Conservation (phyloP, 1,140 invertebrate species). For the Calephelis virginiensis region DNA sequence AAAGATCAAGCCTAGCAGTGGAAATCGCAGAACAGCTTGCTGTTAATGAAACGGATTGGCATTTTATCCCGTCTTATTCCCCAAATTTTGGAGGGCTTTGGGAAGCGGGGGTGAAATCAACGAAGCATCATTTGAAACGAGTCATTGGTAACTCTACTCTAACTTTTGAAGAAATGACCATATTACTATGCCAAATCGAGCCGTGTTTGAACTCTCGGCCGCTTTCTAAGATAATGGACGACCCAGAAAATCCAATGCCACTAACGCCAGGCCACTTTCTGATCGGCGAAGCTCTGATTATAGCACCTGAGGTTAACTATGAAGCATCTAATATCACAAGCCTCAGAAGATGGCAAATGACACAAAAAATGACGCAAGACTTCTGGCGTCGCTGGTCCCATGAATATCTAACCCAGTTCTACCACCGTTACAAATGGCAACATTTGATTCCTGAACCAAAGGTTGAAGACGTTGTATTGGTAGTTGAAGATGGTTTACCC, state of each 20-base stretch:
- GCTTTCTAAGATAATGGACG: neutral
- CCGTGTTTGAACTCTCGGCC: neutral
- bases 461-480: too few species aligned
- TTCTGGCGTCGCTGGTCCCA: too few species aligned
- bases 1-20: neutral
- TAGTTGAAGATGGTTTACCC: too few species aligned
- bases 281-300: too few species aligned
- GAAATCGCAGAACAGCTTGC: neutral
- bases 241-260: slow-evolving; percentile 9
- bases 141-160: neutral
- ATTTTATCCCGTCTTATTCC: neutral
- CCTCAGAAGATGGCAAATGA: too few species aligned
- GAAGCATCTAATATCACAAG: too few species aligned
- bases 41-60: neutral
- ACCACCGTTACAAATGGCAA: too few species aligned
- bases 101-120: neutral
- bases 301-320: too few species aligned
- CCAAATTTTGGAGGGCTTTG: neutral
- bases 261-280: slow-evolving; percentile 26
- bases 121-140: neutral
- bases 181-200: neutral
- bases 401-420: too few species aligned
- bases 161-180: neutral
- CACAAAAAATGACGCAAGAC: too few species aligned
- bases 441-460: too few species aligned